These are phyloP conservation scores for Trachelus tabidus DNA, from an alignment of 2,888 invertebrate genomes.

Conservation along the genomic window DNA sequence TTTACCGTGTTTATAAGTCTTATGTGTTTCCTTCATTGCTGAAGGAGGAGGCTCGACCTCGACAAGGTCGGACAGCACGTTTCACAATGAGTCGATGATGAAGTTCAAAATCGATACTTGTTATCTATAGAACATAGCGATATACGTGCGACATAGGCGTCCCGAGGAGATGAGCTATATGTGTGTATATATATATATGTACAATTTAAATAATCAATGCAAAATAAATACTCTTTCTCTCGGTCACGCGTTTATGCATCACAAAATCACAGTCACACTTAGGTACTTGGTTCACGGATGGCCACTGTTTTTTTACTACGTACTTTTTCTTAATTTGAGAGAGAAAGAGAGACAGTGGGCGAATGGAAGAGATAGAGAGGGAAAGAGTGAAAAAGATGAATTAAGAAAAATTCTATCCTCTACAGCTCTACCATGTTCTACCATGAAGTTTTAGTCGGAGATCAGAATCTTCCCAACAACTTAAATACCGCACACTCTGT, in stretches of 20 bases:
- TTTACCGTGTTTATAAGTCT: slow-evolving; percentile 36
- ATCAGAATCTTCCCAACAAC: not conserved
- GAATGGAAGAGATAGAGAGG: not conserved
- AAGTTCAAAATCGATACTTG: not conserved
- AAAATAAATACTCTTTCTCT: slow-evolving; percentile 20
- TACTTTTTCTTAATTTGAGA: not conserved
- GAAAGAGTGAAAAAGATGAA: not conserved
- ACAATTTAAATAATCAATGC: slow-evolving; percentile 6
- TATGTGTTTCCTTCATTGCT: slow-evolving; percentile 11
- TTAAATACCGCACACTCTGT: not conserved
- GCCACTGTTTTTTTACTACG: not conserved
- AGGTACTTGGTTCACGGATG: slow-evolving; percentile 16
- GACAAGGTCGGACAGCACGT: not conserved
- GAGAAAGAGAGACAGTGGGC: no score
- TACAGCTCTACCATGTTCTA: not conserved
- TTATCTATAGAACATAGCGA: not conserved
- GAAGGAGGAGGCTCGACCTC: not conserved
- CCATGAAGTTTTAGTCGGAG: not conserved
- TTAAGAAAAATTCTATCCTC: not conserved
- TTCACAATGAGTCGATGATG: not conserved
- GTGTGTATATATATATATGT: slow-evolving; percentile 1
- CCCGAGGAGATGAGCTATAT: not conserved
- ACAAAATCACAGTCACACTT: slow-evolving; percentile 25
- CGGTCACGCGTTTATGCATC: slow-evolving; percentile 14
- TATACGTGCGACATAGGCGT: not conserved